Evolutionary conservation across 2,113 vertebrate genomes (phyloP), one percentile per base, ranked within the genome.

Genomic region (Hirundichthys speculiger): DNA sequence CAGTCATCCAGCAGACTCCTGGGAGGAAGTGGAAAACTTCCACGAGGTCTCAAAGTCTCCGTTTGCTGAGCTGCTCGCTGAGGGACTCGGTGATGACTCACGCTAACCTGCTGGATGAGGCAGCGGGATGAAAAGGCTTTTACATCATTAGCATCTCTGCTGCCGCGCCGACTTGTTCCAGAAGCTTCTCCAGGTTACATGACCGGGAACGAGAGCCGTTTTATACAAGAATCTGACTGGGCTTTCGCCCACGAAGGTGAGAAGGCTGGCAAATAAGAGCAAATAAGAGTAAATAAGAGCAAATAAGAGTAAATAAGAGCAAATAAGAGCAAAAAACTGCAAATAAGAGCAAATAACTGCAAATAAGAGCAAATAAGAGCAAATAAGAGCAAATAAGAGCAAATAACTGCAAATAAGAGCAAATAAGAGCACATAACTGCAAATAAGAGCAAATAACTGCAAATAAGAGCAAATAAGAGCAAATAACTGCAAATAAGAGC

Each of bases 21-120:
- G 63, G 13, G 7, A 53, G 75, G 72, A 73, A 13, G 6, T 1
- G 34, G 25, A 69, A 54, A 48, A 40, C 21, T 48, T 50, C 54
- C 58, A 27, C 30, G 45, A 49, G 20, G 20, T 34, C 20, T 53
- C 45, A 24, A 34, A 74, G 41, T 18, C 52, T 40, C 21, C 25
- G 46, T 70, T 51, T 64, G 55, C 52, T 68, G 60, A 70, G 34
- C 16, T 59, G 60, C 57, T 53, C 3, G n/a, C 22, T 51, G 61
- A 48, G 51, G 62, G 16, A 14, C 60, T 49, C 48, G 4, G 60
- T 53, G 80, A 70, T 81, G 78, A 80, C 50, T 73, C 71, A 73
- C 48, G 64, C 25, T 61, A 68, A 82, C 57, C 51, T 45, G 0
- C 63, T 59, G 53, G 51, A 50, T 40, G 48, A 27, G 58, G 22